Evolutionary conservation across 1,140 invertebrate species (phyloP).

Genomic region (Frieseomelitta varia): DNA sequence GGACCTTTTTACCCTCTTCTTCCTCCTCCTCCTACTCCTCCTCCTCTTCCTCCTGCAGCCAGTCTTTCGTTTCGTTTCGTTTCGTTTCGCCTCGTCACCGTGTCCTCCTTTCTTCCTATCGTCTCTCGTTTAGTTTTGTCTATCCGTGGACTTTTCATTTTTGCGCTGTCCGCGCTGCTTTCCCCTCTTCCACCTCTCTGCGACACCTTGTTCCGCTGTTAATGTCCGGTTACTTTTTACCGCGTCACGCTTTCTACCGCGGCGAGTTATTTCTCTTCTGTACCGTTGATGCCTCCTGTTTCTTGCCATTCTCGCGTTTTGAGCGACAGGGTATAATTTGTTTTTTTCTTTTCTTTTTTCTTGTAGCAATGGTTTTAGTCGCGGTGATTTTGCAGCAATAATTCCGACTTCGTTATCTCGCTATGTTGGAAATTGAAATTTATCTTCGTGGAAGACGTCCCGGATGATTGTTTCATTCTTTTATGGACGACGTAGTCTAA

Average conservation of each 20-base stretch:
- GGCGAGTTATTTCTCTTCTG: neutral
- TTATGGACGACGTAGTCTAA: too few species aligned
- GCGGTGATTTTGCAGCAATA: too few species aligned
- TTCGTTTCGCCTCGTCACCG: neutral
- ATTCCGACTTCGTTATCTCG: too few species aligned
- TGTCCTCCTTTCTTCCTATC: neutral
- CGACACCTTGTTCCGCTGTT: neutral
- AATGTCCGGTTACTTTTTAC: neutral
- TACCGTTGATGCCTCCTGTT: too few species aligned
- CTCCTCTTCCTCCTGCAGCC: neutral
- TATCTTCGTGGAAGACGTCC: too few species aligned
- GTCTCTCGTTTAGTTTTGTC: constrained; percentile 19
- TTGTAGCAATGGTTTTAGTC: too few species aligned
- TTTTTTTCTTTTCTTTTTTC: too few species aligned
- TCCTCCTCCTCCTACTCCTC: too few species aligned
- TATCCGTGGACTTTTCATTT: constrained; percentile 29
- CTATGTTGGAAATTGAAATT: too few species aligned
- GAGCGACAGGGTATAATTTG: too few species aligned
- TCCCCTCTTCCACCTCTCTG: too few species aligned
- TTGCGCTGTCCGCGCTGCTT: neutral
- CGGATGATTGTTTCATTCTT: too few species aligned
- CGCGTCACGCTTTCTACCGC: neutral
- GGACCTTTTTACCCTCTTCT: neutral
- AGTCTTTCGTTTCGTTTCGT: neutral
- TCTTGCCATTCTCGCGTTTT: neutral